Evolutionary conservation across 1,140 invertebrate species (phyloP).

Genomic region (Brachionus asplanchnoidis): DNA sequence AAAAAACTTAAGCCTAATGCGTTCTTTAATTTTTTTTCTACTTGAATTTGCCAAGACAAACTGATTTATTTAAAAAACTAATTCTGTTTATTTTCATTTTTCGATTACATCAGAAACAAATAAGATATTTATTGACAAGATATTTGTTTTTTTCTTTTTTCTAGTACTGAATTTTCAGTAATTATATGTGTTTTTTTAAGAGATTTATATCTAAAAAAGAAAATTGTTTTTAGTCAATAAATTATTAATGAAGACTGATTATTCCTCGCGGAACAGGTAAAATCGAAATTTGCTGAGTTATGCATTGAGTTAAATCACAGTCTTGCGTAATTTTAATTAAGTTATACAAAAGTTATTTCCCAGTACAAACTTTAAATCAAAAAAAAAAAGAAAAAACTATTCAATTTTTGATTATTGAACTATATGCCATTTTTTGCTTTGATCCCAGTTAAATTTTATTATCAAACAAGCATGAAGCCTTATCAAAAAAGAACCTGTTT

Average conservation of each 20-base stretch:
- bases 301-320: no score
- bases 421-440: background rate
- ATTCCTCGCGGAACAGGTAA: background rate
- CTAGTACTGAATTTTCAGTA: background rate
- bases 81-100: slow-evolving; percentile 38
- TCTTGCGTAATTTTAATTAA: background rate
- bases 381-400: background rate
- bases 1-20: background rate
- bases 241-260: background rate
- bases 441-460: background rate
- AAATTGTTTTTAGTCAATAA: background rate
- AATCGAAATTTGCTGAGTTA: background rate
- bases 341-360: background rate
- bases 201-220: background rate
- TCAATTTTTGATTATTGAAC: background rate
- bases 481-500: background rate
- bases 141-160: slow-evolving; percentile 3
- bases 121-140: slow-evolving; percentile 22
- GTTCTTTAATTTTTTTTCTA: background rate
- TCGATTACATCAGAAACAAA: slow-evolving; percentile 24
- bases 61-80: slow-evolving; percentile 35
- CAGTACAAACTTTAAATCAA: background rate
- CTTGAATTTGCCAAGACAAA: slow-evolving; percentile 26
- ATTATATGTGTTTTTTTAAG: background rate
- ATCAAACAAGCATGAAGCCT: background rate